Percentiles rank a stretch among this genome's conserved stretches.
Evolutionary conservation across 2,113 vertebrate species (phyloP).

Genomic region (Elaphurus davidianus): DNA sequence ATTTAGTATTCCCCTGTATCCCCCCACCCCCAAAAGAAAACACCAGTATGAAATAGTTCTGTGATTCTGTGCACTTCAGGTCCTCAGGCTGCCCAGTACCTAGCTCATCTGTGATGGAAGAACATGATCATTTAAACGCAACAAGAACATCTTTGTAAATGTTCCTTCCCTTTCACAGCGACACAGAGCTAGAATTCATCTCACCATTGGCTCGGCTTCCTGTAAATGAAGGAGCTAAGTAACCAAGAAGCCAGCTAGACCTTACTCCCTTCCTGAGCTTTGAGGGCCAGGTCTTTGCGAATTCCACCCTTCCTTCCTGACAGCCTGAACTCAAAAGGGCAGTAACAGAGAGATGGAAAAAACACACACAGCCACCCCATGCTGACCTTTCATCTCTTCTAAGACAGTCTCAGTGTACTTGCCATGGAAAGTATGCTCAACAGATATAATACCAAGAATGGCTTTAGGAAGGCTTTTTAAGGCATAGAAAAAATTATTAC

Average conservation of each 20-base stretch:
- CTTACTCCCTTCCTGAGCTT: conserved; percentile 94
- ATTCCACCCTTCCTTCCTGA: conserved; percentile 92
- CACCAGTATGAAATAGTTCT: conserved; percentile 75
- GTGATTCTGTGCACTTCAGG: conserved; percentile 79
- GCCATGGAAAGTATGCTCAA: conserved; percentile 34
- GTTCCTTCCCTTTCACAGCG: conserved; percentile 82
- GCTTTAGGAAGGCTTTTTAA: conserved; percentile 49
- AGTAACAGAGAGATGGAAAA: conserved; percentile 73
- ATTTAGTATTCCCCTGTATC: conserved; percentile 72
- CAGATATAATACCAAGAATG: conserved; percentile 53
- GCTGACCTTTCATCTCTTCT: conserved; percentile 74
- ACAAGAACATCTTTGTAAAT: conserved; percentile 91
- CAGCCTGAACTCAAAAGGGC: conserved; percentile 72
- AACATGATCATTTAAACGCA: conserved; percentile 84
- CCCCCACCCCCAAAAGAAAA: conserved; percentile 59
- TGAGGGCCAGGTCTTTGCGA: conserved; percentile 81
- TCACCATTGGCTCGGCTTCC: conserved; percentile 79
- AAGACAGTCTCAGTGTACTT: conserved; percentile 54
- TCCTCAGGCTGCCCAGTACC: conserved; percentile 83
- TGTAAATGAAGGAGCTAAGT: conserved; percentile 92
- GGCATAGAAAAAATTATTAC: neutral
- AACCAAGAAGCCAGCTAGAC: conserved; percentile 82
- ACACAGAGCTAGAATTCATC: conserved; percentile 95
- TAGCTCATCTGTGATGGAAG: conserved; percentile 86
- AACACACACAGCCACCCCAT: conserved; percentile 12